Evolutionary conservation across 2,888 invertebrate genomes (phyloP), one percentile per base, ranked within the genome.

Genomic region (Hesperia comma): DNA sequence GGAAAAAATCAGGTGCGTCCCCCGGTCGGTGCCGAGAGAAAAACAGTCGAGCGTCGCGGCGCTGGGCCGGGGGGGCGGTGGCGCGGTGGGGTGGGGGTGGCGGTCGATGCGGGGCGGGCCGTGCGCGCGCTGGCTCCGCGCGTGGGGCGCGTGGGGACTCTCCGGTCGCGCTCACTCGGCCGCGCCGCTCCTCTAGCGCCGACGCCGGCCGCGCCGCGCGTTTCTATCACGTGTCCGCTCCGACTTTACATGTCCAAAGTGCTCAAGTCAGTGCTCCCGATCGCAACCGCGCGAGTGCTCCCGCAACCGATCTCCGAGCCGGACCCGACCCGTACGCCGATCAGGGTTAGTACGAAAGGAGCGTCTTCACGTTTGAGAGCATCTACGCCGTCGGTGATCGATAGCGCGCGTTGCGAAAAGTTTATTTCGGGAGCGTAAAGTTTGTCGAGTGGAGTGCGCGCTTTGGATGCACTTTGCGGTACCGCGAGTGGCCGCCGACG

Each of bases 1-100:
- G 91, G 92, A 91, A 92, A 92, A 92, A 92, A 92, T 92, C 92
- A 92, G 92, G 92, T 92, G 92, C 91, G 90, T 90, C 91, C 90
- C 90, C 90, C 89, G 88, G 86, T 87, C 88, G 90, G 86, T 84
- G 85, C 84, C 82, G 86, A 88, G 90, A 90, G 89, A 88, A 90
- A 92, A 89, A 90, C 90, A 90, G 88, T 88, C 85, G 86, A 88
- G 86, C 84, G 86, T 75, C 78, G 78, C 76, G 77, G 79, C 76
- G 77, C 76, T 75, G 76, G 74, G 77, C 74, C 70, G 75, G 76
- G 73, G 75, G 79, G 77, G 77, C 74, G 74, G 75, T 77, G 75
- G 82, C 80, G 81, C 80, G 82, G 83, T 80, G 78, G 60, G 83
- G 83, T 81, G 83, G 83, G 81, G 84, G 82, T 79, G 83, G 83